These are phyloP conservation scores for Hypena proboscidalis DNA, from an alignment of 2,888 invertebrate genomes.

Conservation along the genomic window DNA sequence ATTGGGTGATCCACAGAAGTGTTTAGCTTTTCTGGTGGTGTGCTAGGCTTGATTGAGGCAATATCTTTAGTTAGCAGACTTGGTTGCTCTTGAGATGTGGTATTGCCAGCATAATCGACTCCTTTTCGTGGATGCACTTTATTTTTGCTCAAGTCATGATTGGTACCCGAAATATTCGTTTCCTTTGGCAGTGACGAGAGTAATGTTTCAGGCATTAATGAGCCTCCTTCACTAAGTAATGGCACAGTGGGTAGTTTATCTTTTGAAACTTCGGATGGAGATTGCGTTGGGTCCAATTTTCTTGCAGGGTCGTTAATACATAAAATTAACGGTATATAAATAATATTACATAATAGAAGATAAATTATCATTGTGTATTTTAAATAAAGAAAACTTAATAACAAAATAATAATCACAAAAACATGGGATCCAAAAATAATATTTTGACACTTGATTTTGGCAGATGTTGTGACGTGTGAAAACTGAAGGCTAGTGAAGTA, in stretches of 20 bases:
- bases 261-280: slow-evolving; percentile 11
- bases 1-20: slow-evolving; percentile 8
- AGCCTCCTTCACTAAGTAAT: slow-evolving; percentile 64
- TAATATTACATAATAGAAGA: slow-evolving; percentile 45
- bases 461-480: slow-evolving; percentile 2
- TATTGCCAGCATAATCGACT: slow-evolving; percentile 37
- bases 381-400: too few relatives aligned
- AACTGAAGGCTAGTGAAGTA: neutral
- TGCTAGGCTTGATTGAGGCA: slow-evolving; percentile 12
- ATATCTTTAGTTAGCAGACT: slow-evolving; percentile 22
- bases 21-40: slow-evolving; percentile 1
- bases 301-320: slow-evolving; percentile 37
- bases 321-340: slow-evolving; percentile 44
- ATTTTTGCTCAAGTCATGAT: slow-evolving; percentile 54
- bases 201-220: slow-evolving; percentile 48
- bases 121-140: slow-evolving; percentile 62
- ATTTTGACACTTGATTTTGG: slow-evolving; percentile 21
- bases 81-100: slow-evolving; percentile 14
- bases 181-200: slow-evolving; percentile 51
- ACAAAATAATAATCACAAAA: slow-evolving; percentile 22
- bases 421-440: slow-evolving; percentile 15
- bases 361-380: slow-evolving; percentile 51
- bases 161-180: slow-evolving; percentile 52
- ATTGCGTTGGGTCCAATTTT: slow-evolving; percentile 28
- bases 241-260: slow-evolving; percentile 37